These are phyloP conservation scores for Tetheella fluctuosa DNA, from an alignment of 2,888 invertebrate genomes.

Conservation along the genomic window DNA sequence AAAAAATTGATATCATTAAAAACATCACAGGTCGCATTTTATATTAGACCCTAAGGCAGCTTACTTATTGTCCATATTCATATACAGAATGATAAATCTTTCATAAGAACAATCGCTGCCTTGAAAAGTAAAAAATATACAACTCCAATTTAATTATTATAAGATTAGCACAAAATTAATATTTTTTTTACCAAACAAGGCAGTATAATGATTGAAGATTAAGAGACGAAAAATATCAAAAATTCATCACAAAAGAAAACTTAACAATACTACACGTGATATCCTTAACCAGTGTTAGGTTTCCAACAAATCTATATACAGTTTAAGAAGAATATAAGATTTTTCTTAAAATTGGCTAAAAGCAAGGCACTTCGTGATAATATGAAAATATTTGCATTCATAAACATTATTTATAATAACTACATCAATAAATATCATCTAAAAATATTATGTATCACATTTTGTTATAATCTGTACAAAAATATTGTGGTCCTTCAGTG, in stretches of 20 bases:
- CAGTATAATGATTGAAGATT: slow-evolving; percentile 14
- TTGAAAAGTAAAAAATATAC: not conserved
- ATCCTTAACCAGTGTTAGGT: slow-evolving; percentile 66
- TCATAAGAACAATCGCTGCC: not conserved
- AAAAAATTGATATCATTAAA: too few species aligned
- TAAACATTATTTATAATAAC: not conserved
- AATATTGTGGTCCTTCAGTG: slow-evolving; percentile 61
- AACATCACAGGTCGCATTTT: not conserved
- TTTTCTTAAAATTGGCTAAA: slow-evolving; percentile 45
- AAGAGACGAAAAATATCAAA: slow-evolving; percentile 45
- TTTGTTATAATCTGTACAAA: slow-evolving; percentile 51
- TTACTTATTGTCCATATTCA: not conserved
- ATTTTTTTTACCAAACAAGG: slow-evolving; percentile 1
- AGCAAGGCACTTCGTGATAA: slow-evolving; percentile 63
- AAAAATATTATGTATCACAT: slow-evolving; percentile 79
- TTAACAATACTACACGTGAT: slow-evolving; percentile 60
- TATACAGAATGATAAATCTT: not conserved
- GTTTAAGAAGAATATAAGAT: slow-evolving; percentile 37
- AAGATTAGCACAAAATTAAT: not conserved
- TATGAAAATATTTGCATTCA: slow-evolving; percentile 40
- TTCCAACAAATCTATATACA: slow-evolving; percentile 51
- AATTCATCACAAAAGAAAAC: slow-evolving; percentile 61
- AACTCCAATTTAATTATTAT: not conserved
- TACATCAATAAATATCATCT: slow-evolving; percentile 65
- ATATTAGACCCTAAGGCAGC: slow-evolving; percentile 4